Conservation (phyloP, 2,113 vertebrate species). For the Platysteira castanea region DNA sequence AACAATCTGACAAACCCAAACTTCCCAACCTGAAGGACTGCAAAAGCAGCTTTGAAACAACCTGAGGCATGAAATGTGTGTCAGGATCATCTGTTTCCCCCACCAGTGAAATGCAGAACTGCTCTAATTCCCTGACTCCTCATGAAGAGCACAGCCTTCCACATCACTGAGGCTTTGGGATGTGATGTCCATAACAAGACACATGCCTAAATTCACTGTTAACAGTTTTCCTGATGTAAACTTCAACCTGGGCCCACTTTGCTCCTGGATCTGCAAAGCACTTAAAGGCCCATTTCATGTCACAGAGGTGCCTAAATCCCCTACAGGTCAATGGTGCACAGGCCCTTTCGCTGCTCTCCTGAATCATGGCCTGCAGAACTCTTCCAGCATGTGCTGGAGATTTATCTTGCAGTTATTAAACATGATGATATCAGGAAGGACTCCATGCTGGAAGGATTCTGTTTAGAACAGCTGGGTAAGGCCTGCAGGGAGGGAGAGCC, state of each 20-base stretch:
- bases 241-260: not conserved
- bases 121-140: not conserved
- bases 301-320: not conserved
- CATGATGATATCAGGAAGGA: accelerated
- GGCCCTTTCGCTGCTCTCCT: accelerated
- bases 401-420: not conserved
- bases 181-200: not conserved
- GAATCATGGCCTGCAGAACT: accelerated
- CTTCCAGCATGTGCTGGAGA: not conserved
- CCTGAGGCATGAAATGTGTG: accelerated
- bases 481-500: not conserved
- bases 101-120: not conserved
- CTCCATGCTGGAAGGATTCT: not conserved
- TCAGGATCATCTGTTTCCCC: not conserved
- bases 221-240: not conserved
- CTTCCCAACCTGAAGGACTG: not conserved
- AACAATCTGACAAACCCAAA: not conserved
- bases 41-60: not conserved
- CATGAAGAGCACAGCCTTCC: not conserved
- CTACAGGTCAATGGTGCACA: not conserved
- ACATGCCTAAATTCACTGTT: not conserved
- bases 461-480: not conserved
- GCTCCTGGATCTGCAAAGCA: not conserved
- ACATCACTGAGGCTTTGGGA: not conserved
- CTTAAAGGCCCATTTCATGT: accelerated